Base-by-base conservation (phyloP, 1,140 invertebrate genomes). In the Neotoxoptera formosana region DNA sequence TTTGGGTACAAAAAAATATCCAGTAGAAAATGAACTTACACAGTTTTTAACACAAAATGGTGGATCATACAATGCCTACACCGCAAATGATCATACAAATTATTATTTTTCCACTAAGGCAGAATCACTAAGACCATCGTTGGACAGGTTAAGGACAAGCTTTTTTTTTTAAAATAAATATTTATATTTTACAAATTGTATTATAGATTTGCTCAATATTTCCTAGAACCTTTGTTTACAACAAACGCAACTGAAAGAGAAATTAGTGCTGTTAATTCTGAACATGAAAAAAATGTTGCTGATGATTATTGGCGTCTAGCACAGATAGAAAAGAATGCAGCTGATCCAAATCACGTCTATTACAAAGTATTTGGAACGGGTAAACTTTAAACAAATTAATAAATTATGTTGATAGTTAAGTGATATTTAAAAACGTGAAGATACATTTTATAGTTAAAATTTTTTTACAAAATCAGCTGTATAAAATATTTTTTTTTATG, bases 71-170 rank as follows among this genome's bases (percentile, higher is more conserved):
- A 99, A 99, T 96, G 99, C 99, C 0, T 97, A 96, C 84, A 99
- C 99, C 0, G 97, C 97, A 88, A 95, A 96, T 47, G 98, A 99
- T 95, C 97, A 98, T 95, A 99, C 99, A 0, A 98, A 97, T 94
- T 99, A 98, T 95, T 99, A 97, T 95, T 99, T 99, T 96, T 98
- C 99, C 95, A 97, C 99, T n/a, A 96, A 97, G 23, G 97, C 98
- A 8, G 97, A 98, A 48, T 96, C 98, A 94, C 96, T 99, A 1
- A 95, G 96, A 41, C 96, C 96, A 48, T 97, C 98, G 41, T 95
- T 99, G 30, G 98, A 99, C 95, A 97, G 97, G 97, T 98, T 94
- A 95, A 95, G 94, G 67, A 67, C 94, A 94, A 83, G 93, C 60
- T 83, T 83, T 93, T 94, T 94, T 36, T 48, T 45, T 41, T 14